Evolutionary conservation across 2,113 vertebrate genomes (phyloP).

Genomic region (Hiodon alosoides): DNA sequence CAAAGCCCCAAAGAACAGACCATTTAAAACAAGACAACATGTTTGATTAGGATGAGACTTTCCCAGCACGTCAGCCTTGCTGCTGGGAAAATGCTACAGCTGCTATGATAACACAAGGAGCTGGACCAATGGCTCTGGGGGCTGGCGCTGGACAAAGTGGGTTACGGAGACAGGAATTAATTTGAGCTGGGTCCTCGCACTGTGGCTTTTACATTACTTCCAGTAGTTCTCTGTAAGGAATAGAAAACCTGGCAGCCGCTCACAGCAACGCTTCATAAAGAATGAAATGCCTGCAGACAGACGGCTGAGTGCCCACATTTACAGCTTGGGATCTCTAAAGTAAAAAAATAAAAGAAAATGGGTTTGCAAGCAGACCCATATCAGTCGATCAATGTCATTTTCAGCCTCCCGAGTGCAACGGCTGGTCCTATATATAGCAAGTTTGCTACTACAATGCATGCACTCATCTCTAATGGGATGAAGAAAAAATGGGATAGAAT

Average conservation of each 20-base stretch:
- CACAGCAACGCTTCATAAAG: not conserved
- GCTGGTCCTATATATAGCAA: constrained; percentile 10
- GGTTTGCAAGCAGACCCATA: not conserved
- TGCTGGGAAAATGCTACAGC: constrained; percentile 14
- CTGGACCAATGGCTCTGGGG: not conserved
- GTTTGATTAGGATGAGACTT: constrained; percentile 16
- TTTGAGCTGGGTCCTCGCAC: not conserved
- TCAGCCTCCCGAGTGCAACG: constrained; percentile 3
- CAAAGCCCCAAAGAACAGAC: constrained; percentile 5
- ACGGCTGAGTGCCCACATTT: constrained; percentile 7
- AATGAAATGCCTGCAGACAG: not conserved
- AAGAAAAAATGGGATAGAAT: not conserved
- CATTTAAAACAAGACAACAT: constrained; percentile 20
- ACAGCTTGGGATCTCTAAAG: not conserved
- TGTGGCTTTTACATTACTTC: constrained; percentile 4
- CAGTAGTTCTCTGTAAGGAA: not conserved
- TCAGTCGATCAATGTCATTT: constrained; percentile 5
- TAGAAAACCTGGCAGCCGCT: not conserved
- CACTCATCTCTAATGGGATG: not conserved
- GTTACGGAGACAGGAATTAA: constrained; percentile 5
- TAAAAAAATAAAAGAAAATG: not conserved
- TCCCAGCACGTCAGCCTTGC: not conserved
- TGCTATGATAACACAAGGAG: not conserved
- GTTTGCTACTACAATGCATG: not conserved
- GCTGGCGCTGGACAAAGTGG: not conserved